phyloP scores from a whole-genome alignment of 1,140 invertebrate species.

The Temnothorax longispinosus region DNA sequence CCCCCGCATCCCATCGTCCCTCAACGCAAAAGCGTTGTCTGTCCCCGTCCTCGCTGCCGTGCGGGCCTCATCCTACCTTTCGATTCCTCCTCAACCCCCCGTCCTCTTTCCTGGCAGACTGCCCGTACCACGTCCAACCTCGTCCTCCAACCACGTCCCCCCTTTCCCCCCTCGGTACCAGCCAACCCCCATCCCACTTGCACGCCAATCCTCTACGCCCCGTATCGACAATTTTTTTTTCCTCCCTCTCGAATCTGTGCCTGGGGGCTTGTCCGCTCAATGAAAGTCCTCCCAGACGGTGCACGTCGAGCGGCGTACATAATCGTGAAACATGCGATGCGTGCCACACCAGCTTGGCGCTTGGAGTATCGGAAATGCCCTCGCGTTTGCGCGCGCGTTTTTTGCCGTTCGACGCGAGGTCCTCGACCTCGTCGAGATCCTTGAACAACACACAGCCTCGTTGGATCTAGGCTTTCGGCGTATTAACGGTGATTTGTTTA shows the following conservation, averaged over 20 bases:
- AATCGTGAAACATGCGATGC: constrained; percentile 72
- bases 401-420: constrained; percentile 38
- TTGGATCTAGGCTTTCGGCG: not conserved
- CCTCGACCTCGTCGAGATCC: constrained; percentile 30
- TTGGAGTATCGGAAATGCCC: constrained; percentile 47
- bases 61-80: constrained; percentile 70
- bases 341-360: constrained; percentile 31
- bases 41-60: constrained; percentile 22
- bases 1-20: constrained; percentile 21
- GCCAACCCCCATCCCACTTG: constrained; percentile 32
- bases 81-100: constrained; percentile 38
- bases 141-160: constrained; percentile 8
- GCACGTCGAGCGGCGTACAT: constrained; percentile 61
- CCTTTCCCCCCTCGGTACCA: not conserved
- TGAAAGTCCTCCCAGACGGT: constrained; percentile 74
- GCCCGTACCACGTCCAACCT: constrained; percentile 66
- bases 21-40: constrained; percentile 49
- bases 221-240: constrained; percentile 73
- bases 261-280: constrained; percentile 75
- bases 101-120: constrained; percentile 70
- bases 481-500: constrained; percentile 6
- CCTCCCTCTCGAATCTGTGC: constrained; percentile 67
- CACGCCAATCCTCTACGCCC: constrained; percentile 46
- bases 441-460: not conserved
- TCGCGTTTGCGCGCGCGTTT: constrained; percentile 34